A percentile compares a stretch with the other conserved stretches of the same genome.
phyloP scores from a whole-genome alignment of 2,888 invertebrate species.

The Hypselothyrea guttata region DNA sequence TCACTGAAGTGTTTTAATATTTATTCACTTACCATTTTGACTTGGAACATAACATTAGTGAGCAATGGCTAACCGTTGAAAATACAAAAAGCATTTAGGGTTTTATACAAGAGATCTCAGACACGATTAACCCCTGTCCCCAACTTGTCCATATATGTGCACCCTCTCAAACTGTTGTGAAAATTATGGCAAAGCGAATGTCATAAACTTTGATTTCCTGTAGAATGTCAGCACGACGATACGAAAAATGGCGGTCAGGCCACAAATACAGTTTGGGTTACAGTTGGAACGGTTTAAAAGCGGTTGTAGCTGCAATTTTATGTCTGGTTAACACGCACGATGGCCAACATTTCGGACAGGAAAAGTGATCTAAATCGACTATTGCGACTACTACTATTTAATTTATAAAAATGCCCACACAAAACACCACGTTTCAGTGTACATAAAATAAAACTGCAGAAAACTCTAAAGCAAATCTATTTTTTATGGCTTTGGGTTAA shows the following conservation, averaged over 20 bases:
- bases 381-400: conserved; percentile 60
- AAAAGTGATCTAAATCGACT: conserved; percentile 50
- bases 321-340: conserved; percentile 66
- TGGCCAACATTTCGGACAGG: conserved; percentile 1
- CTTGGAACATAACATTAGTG: conserved; percentile 9
- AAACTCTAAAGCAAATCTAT: conserved; percentile 32
- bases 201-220: conserved; percentile 72
- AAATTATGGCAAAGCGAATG: conserved; percentile 63
- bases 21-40: too few relatives aligned
- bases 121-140: too few relatives aligned
- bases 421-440: conserved; percentile 21
- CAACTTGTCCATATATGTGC: not conserved
- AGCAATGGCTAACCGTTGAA: conserved; percentile 5
- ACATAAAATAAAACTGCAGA: conserved; percentile 12
- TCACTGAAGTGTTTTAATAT: too few relatives aligned
- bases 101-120: too few relatives aligned
- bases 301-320: conserved; percentile 60
- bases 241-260: conserved; percentile 60
- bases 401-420: conserved; percentile 63
- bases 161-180: conserved; percentile 19
- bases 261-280: conserved; percentile 26
- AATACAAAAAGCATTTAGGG: too few relatives aligned
- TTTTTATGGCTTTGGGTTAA: conserved; percentile 45
- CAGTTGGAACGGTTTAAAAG: conserved; percentile 43
- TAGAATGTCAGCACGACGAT: conserved; percentile 24